Conservation (phyloP, 2,888 invertebrate species). For the Brachyopa scutellaris region DNA sequence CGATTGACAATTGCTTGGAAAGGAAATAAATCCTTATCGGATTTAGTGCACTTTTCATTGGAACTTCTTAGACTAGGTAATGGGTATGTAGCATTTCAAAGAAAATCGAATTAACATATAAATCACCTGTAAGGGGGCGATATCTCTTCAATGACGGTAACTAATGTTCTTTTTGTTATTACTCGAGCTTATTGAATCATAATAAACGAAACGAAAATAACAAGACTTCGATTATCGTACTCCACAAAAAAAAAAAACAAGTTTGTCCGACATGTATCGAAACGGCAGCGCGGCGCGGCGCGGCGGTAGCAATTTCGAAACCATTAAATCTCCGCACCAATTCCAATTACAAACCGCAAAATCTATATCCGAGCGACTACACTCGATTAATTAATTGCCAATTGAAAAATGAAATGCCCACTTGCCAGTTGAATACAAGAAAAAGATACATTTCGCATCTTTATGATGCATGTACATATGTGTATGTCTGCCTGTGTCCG, state of each 20-base stretch:
- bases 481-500: too few relatives aligned
- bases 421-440: constrained; percentile 53
- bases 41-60: constrained; percentile 17
- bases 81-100: constrained; percentile 5
- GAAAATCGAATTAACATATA: constrained; percentile 18
- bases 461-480: too few relatives aligned
- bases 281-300: not conserved
- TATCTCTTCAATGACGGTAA: too few relatives aligned
- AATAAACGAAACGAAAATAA: not conserved
- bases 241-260: constrained; percentile 21
- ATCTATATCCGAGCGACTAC: constrained; percentile 50
- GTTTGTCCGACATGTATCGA: constrained; percentile 30
- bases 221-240: constrained; percentile 6
- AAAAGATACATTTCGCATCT: constrained; percentile 47
- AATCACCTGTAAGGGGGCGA: too few relatives aligned
- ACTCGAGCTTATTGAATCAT: constrained; percentile 9
- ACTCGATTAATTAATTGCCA: constrained; percentile 70
- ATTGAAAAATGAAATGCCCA: constrained; percentile 64
- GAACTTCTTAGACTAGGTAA: constrained; percentile 2
- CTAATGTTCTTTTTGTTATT: not conserved
- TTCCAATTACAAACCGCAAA: constrained; percentile 59
- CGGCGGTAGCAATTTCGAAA: constrained; percentile 38
- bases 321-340: constrained; percentile 46
- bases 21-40: constrained; percentile 56
- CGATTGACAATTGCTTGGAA: constrained; percentile 58